A percentile compares a stretch with the other conserved stretches of the same genome.
phyloP scores from a whole-genome alignment of 2,113 vertebrate genomes.

The Tyto alba region DNA sequence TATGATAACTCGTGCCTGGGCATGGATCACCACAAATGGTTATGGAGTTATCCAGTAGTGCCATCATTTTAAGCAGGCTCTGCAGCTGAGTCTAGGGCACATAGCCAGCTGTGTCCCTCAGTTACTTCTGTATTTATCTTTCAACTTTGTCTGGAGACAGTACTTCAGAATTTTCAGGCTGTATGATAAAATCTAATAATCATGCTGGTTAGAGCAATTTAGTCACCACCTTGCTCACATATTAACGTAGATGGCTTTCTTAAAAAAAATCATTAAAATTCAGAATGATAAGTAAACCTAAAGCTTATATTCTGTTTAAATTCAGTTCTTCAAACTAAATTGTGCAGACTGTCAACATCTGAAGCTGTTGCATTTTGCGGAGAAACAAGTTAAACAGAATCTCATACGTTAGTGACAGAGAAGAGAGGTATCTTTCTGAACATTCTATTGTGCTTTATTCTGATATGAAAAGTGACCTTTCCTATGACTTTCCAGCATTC shows the following conservation, averaged over 20 bases:
- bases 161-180: background rate
- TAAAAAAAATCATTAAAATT: background rate
- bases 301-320: background rate
- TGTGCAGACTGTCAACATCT: background rate
- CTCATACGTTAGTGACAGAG: background rate
- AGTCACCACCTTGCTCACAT: background rate
- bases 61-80: background rate
- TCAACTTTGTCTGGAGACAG: background rate
- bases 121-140: background rate
- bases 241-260: background rate
- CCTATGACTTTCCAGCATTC: background rate
- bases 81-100: background rate
- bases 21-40: background rate
- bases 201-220: background rate
- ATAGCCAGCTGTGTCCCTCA: background rate
- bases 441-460: background rate
- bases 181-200: background rate
- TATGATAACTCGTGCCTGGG: background rate
- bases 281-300: background rate
- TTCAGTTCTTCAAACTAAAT: background rate
- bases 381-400: background rate
- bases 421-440: background rate
- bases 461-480: constrained; percentile 32
- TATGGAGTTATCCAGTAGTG: background rate
- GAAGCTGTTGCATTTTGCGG: background rate